Base-by-base conservation (phyloP, 2,888 invertebrate genomes). In the Dasysyrphus tricinctus region DNA sequence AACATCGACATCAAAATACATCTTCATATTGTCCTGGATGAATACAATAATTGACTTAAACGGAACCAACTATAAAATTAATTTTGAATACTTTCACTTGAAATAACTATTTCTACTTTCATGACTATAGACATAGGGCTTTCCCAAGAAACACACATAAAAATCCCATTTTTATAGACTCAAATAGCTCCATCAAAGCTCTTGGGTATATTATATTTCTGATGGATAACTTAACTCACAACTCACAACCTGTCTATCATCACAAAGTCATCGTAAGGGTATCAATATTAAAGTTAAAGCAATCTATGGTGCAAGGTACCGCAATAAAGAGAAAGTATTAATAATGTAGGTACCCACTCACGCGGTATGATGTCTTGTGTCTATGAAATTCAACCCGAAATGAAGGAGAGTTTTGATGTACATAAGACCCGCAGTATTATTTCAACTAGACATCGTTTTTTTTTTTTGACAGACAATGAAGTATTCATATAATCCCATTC, bases 191-290 rank as follows among this genome's bases (percentile, higher is more conserved):
- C 1, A 24, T 12, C 54, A 44, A 29, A 54, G 72, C 42, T 32
- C 14, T 2, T 9, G 11, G 34, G 16, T 57, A 57, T n/a, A 65
- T 79, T 49, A 59, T 73, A 65, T 79, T 79, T 73, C 73, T 12
- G 24, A 24, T 24, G 39, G 67, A 72, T 69, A 44, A 57, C 11
- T 57, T 57, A n/a, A 49, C 24, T 24, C 63, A 19, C 49, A 67
- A 61, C 39, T 42, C 74, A 61, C 74, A 82, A 83, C 79, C 75
- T 84, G 84, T 72, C 84, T 76, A 84, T 84, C 84, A 76, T 39
- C 75, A 14, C 3, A 63, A 72, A 80, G 84, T 72, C 84, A 80
- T 75, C 80, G 39, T 44, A 76, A 84, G 84, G 80, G 80, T 84
- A 84, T 80, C 80, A 16, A 2, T 11, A 44, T 14, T 12, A 49